Base-by-base conservation (phyloP, 2,888 invertebrate species). In the Clunio marinus region DNA sequence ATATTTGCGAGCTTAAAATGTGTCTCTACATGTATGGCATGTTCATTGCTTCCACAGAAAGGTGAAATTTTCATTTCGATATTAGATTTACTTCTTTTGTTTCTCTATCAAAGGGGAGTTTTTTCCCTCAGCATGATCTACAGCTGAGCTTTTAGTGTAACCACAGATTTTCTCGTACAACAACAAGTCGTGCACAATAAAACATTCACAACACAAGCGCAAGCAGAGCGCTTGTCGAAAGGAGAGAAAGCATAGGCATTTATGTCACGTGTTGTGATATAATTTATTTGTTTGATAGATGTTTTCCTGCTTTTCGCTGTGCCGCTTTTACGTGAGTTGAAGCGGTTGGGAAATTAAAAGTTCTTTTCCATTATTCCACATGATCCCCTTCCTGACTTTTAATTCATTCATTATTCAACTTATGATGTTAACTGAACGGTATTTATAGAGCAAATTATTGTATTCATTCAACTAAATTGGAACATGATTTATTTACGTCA, bases 261-360 rank as follows among this genome's bases (percentile, higher is more conserved):
- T 62, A 41, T 62, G 62, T 62, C 62, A 62, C 62, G 41, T 62
- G 62, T 62, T 62, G 41, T 37, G 62, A 32, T 62, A 62, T 62
- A 62, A 62, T 62, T 62, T 62, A 62, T 62, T 28, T 41, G 41
- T 62, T 22, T 62, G 62, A 62, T 62, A 62, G 62, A 62, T 62
- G 62, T 62, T 62, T 62, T 62, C 62, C 62, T n/a, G 62, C 41
- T 41, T 22, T 41, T 22, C 51, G 51, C 24, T 51, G 51, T 22
- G 51, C 5, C n/a, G 32, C 32, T 32, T 41, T 41, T 15, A 3
- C 41, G 15, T 13, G n/a, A n/a, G n/a, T n/a, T n/a, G n/a, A n/a
- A n/a, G n/a, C n/a, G 15, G 41, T 13, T 4, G 41, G 51, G 51
- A 51, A 51, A 51, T 51, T 51, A 51, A 51, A 51, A 51, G 51